Conservation (phyloP, 2,888 invertebrate species). For the Caenorhabditis sinica region DNA sequence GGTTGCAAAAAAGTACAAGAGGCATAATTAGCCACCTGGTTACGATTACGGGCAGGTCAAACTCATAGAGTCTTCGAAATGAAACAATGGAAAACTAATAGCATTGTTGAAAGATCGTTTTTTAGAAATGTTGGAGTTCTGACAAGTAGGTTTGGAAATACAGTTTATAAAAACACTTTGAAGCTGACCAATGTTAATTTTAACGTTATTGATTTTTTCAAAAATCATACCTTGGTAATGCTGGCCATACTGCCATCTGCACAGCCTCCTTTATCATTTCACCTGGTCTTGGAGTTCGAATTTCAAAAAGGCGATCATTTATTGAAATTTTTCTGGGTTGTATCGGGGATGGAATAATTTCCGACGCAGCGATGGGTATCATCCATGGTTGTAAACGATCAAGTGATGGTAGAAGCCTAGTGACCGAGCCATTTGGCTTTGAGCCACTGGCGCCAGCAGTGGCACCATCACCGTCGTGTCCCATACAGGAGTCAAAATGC, state of each 20-base stretch:
- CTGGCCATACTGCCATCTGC: slow-evolving; percentile 78
- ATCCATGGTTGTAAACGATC: slow-evolving; percentile 79
- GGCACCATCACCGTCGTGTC: slow-evolving; percentile 64
- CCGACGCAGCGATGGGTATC: slow-evolving; percentile 76
- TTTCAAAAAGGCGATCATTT: slow-evolving; percentile 71
- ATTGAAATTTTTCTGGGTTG: slow-evolving; percentile 71
- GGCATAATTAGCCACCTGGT: too few species aligned
- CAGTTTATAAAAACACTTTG: too few species aligned
- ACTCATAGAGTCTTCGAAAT: too few species aligned
- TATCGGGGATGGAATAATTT: slow-evolving; percentile 75
- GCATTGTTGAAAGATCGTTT: too few species aligned
- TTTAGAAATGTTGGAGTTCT: too few species aligned
- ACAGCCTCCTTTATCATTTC: slow-evolving; percentile 76
- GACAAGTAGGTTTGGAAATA: too few species aligned
- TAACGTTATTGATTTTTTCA: too few species aligned
- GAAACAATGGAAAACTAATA: too few species aligned
- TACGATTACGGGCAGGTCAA: too few species aligned
- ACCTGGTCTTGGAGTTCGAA: slow-evolving; percentile 69
- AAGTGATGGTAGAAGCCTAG: slow-evolving; percentile 69
- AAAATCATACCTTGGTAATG: slow-evolving; percentile 71
- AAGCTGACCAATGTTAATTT: too few species aligned
- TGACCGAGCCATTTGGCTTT: slow-evolving; percentile 49
- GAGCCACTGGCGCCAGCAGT: slow-evolving; percentile 56
- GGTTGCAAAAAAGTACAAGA: too few species aligned
- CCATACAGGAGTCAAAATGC: slow-evolving; percentile 63